Evolutionary conservation across 1,140 invertebrate species (phyloP), one percentile per base, ranked within the genome.

Genomic region (Rhopalosiphum padi): DNA sequence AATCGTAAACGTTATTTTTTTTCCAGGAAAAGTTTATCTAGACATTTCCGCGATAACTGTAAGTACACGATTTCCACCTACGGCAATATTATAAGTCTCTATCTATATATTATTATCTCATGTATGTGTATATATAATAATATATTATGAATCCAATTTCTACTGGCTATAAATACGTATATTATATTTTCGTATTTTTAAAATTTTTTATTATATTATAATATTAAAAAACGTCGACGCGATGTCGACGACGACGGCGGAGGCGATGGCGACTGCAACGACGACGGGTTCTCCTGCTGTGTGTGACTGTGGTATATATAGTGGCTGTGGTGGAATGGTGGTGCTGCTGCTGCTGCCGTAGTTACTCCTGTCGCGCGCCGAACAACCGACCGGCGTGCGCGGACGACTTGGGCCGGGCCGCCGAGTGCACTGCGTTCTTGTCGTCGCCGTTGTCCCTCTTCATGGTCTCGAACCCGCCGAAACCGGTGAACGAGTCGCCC

Each of bases 401-500:
- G 22, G 85, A 7, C 25, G 85, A 46, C 85, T 8, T 48, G 41
- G 86, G 43, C 21, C 46, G 86, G 25, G 18, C 18, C 87, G 51
- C 43, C 30, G 23, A 51, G 48, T 51, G 48, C 48, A 18, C 15
- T 21, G 8, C 1, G 51, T 37, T 37, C 21, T 37, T 35, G 48
- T 21, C 53, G 87, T 30, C 5, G 60, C 77, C 37, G 35, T 22
- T n/a, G 37, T 77, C n/a, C 68, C 90, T 22, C 11, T 95, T 95
- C 94, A 96, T 95, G 0, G 95, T 95, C 18, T 95, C 95, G 94
- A 95, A 95, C 68, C 95, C 95, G 21, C 95, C 95, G 88, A 96
- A 96, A n/a, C 95, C 95, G 90, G 95, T 95, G 94, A 96, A 96
- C 37, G 95, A 95, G 93, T 96, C 95, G 23, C 95, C 95, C 83